Base-by-base conservation (phyloP, 2,797 vertebrate genomes). In the Falco cherrug region DNA sequence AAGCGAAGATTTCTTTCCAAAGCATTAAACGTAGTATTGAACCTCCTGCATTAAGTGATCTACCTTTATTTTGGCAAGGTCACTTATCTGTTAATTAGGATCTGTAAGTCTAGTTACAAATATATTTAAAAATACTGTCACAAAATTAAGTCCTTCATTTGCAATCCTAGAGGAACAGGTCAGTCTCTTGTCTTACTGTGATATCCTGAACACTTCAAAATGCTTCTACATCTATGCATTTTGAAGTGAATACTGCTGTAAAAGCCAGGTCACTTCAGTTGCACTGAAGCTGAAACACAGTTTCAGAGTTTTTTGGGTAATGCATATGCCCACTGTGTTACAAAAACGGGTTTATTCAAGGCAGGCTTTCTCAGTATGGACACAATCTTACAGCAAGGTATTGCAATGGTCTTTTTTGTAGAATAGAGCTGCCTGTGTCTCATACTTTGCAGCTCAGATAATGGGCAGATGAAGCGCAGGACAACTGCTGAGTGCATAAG, bases 1-100 rank as follows among this genome's bases (percentile, higher is more conserved):
- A 73, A 86, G 25, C 33, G 31, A 86, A 68, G 54, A 74, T 89
- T 90, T 96, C 74, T 89, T 90, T 96, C 74, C 75, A 87, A 84
- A 83, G 57, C 60, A 51, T 64, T 87, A 78, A 45, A 56, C 80
- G 45, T 78, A 61, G 37, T 83, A 50, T 18, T 81, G 79, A 92
- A 87, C 48, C 82, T 80, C 20, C 59, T 75, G 45, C 39, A 48
- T 92, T 75, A 80, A 89, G 39, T 56, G 16, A 11, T 77, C 41
- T 79, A 0, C 60, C 80, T 94, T 95, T 90, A 69, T 71, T 91
- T 87, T 60, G 19, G 43, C 47, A 65, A 51, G 37, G 11, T 56
- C 3, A 9, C 45, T 93, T 84, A 69, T 67, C 45, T 90, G 7
- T 59, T 91, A 84, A 80, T 89, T 93, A 77, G 45, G 45, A 83